Base-by-base conservation (phyloP, 1,140 invertebrate species). In the Anthonomus grandis region DNA sequence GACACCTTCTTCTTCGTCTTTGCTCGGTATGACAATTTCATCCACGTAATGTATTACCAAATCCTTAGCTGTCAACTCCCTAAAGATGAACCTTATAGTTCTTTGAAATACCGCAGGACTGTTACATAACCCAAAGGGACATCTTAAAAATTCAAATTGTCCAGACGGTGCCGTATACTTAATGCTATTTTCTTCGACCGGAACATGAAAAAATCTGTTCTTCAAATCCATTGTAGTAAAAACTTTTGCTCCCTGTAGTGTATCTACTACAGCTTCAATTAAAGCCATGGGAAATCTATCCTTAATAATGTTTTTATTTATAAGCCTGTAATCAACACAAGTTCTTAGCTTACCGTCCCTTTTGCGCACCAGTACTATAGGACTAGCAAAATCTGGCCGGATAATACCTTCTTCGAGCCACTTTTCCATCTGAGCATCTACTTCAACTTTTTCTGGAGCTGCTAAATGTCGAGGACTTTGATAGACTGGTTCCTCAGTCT, bases 261-360 rank as follows among this genome's bases (percentile, higher is more conserved):
- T 36, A 53, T 65, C 59, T 2, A 68, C 25, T 23, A 44, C 50
- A 27, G 66, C 63, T 18, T 65, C 65, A n/a, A 69, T 70, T 49
- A 63, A 38, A 9, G 62, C 63, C 17, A 67, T 23, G 2, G 64
- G 64, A 62, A 52, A 75, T 10, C 59, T 51, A 38, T 73, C 60
- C 60, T 69, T 64, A 23, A 66, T 41, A 23, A 70, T 66, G 23
- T 48, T 59, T 39, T 66, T 64, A 58, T 81, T 82, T 3, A 81
- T 39, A 31, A 46, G 41, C 8, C 77, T 56, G 59, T 74, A 81
- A 58, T 83, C 79, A 2, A 78, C 59, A 67, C 78, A 82, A 8
- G 81, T 69, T 27, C 79, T 41, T 5, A 59, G 52, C 3, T 6
- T 8, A 22, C 56, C 55, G 47, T 56, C 22, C 2, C 15, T 47